Base-by-base conservation (phyloP, 2,797 vertebrate genomes). In the Siniperca scherzeri region DNA sequence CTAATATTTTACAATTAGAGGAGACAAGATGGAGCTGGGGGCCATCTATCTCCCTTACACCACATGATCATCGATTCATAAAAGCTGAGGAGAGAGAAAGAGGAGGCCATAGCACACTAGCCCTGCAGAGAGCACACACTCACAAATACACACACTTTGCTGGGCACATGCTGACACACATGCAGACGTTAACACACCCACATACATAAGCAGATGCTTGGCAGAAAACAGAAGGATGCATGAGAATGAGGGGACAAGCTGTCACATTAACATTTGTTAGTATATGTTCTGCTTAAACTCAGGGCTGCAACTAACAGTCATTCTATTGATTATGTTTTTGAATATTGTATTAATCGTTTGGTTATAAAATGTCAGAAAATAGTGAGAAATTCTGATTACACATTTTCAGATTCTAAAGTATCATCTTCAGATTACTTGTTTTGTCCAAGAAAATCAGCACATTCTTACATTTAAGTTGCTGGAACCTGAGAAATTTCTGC, bases 1-100 rank as follows among this genome's bases (percentile, higher is more conserved):
- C 98, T 99, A 99, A 99, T 99, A 99, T 99, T 99, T 99, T 99
- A 99, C 98, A 99, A 99, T 99, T 99, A 99, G 97, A 98, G 98
- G 95, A 99, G 98, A 99, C 98, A 99, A 97, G 98, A 98, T 96
- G 97, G 97, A 97, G 97, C 97, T 98, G 96, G 96, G 95, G 97
- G 96, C 97, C 97, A 99, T 99, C 98, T 97, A 99, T 99, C 98
- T 99, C 98, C 97, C 98, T 99, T 99, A 99, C 96, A 98, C 97
- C 97, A 97, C 97, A 97, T 97, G 97, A 99, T 99, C 98, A 99
- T 98, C 97, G 97, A 99, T 99, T 98, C 98, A 99, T 99, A 98
- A 98, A 91, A 93, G 97, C 97, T 95, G 95, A 96, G 96, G 96
- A 95, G 96, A 96, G 96, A 94, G 96, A 97, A 84, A 70, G 73